Percentiles rank a stretch among this genome's conserved stretches.
Evolutionary conservation across 2,888 invertebrate genomes (phyloP).

Genomic region (Apodemia duryi): DNA sequence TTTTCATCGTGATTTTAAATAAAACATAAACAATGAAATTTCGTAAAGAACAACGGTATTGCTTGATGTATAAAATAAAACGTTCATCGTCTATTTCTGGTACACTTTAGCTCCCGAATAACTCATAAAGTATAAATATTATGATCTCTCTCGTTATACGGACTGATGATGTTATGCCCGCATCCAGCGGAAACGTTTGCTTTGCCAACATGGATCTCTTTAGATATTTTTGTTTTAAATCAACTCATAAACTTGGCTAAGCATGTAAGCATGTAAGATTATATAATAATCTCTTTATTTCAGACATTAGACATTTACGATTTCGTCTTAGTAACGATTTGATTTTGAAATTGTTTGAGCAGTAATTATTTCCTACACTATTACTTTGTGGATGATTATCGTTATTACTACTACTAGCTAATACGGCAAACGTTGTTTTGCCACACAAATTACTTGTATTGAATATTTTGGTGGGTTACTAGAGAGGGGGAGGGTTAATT

Average conservation of each 20-base stretch:
- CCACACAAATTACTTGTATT: too few species aligned
- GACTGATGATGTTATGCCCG: conserved; percentile 5
- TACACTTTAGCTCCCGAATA: conserved; percentile 20
- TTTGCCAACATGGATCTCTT: conserved; percentile 12
- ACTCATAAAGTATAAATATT: conserved; percentile 30
- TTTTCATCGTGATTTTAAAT: conserved; percentile 1
- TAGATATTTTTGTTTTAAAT: conserved; percentile 2
- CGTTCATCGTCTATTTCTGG: conserved; percentile 23
- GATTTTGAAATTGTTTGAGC: too few species aligned
- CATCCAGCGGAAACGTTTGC: conserved; percentile 3
- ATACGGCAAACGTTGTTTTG: too few species aligned
- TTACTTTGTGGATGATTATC: too few species aligned
- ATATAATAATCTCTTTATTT: too few species aligned
- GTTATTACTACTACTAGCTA: too few species aligned
- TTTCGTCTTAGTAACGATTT: too few species aligned
- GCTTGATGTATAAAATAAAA: conserved; percentile 14
- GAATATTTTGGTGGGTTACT: too few species aligned
- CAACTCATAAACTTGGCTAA: not conserved
- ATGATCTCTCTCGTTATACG: conserved; percentile 21
- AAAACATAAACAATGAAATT: conserved; percentile 19
- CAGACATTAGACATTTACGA: too few species aligned
- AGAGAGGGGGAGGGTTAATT: too few species aligned
- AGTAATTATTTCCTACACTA: too few species aligned
- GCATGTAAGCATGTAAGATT: not conserved
- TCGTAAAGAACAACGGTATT: conserved; percentile 16